Evolutionary conservation across 2,888 invertebrate species (phyloP).

Genomic region (Unio delphinus): DNA sequence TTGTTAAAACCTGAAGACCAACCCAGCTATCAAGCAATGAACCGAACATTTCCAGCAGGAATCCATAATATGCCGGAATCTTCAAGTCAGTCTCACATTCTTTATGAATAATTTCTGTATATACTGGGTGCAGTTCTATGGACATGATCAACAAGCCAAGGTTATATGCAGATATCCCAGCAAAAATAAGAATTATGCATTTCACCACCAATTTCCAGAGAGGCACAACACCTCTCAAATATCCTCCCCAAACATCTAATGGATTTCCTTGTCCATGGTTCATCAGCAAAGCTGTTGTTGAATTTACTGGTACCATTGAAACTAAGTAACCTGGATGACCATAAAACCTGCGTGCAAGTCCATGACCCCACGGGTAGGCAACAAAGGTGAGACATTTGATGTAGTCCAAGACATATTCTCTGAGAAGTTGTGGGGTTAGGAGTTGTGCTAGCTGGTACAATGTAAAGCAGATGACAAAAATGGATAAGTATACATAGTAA

Average conservation of each 20-base stretch:
- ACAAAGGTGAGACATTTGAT: conserved; percentile 43
- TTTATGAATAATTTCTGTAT: conserved; percentile 21
- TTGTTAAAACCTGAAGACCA: conserved; percentile 31
- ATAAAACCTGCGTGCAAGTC: conserved; percentile 35
- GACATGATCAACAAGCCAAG: conserved; percentile 35
- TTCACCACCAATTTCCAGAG: conserved; percentile 27
- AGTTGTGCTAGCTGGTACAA: conserved; percentile 29
- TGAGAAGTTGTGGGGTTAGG: conserved; percentile 30
- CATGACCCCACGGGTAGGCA: conserved; percentile 48
- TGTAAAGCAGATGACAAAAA: conserved; percentile 29
- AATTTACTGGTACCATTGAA: conserved; percentile 35
- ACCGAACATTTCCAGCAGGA: conserved; percentile 44
- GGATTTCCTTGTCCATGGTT: conserved; percentile 39
- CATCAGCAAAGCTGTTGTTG: conserved; percentile 23
- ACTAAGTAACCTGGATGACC: conserved; percentile 41
- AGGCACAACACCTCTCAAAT: conserved; percentile 25
- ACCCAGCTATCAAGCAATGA: conserved; percentile 47
- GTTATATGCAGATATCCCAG: conserved; percentile 39
- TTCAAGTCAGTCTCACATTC: conserved; percentile 44
- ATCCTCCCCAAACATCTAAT: conserved; percentile 32
- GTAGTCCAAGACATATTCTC: conserved; percentile 40
- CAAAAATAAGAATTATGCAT: conserved; percentile 30
- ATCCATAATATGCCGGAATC: conserved; percentile 41
- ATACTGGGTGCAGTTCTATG: conserved; percentile 36
- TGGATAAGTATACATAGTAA: conserved; percentile 28